Conservation (phyloP, 2,113 vertebrate genomes). For the Heliornis fulica region DNA sequence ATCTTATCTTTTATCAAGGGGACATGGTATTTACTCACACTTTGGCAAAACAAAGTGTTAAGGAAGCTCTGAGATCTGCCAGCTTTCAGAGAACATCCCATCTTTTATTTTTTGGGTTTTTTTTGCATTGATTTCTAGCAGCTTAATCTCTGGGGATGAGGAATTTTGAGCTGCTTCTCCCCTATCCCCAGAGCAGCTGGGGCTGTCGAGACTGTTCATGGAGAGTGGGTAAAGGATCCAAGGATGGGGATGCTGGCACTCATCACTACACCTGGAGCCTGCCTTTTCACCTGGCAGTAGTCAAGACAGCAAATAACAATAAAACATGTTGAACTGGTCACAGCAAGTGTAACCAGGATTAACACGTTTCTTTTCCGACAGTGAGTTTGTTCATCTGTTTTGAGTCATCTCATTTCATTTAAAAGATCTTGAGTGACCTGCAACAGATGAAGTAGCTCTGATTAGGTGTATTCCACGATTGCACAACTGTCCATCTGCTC, state of each 20-base stretch:
- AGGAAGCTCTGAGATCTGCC: background rate
- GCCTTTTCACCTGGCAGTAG: background rate
- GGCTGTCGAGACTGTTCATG: background rate
- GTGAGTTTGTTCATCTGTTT: background rate
- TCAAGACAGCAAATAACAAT: background rate
- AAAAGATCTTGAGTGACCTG: background rate
- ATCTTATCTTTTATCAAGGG: background rate
- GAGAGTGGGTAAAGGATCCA: background rate
- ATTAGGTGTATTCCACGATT: background rate
- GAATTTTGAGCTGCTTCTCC: background rate
- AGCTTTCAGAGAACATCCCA: background rate
- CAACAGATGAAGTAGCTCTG: background rate
- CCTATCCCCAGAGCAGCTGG: background rate
- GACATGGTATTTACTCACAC: background rate
- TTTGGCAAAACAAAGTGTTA: background rate
- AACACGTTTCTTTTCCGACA: background rate
- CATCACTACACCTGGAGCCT: background rate
- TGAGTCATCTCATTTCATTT: background rate
- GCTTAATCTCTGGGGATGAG: background rate
- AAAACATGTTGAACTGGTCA: background rate
- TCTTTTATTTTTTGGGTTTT: background rate
- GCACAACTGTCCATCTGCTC: constrained; percentile 30
- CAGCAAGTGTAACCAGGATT: background rate
- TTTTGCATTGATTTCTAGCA: background rate
- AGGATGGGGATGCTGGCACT: background rate